Evolutionary conservation across 2,797 vertebrate genomes (phyloP), one percentile per base, ranked within the genome.

Genomic region (Picus viridis): DNA sequence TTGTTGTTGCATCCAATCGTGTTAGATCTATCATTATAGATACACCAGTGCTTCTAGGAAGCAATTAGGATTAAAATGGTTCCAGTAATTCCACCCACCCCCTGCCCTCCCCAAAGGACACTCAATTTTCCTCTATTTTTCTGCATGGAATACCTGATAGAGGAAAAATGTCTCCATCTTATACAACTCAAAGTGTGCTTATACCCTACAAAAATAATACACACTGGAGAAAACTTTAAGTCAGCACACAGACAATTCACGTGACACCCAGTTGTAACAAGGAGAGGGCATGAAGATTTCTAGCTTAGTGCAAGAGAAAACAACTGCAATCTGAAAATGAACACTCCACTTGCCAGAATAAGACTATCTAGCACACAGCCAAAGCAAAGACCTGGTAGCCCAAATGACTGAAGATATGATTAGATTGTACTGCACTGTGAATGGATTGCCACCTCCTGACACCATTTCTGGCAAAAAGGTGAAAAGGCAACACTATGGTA

Each of bases 61-160:
- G 73, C 77, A 96, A 91, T 95, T 94, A 94, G 30, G 77, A 85
- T 90, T 93, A 89, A 75, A 92, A 78, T 65, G 6, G n/a, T 72
- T 95, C 63, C 43, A 73, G 58, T 92, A 89, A 76, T 76, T 87
- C 79, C 43, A 72, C 29, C 43, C 9, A 2, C 9, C 4, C 10
- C 2, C 47, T 70, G 30, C n/a, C 30, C 47, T 70, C 32, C n/a
- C 30, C 64, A 64, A 16, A 0, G 82, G 10, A 7, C 63, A 73
- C 57, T 78, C 32, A 7, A 17, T 81, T 94, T 87, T 53, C 51
- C 87, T 73, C 11, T 80, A 2, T 47, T 80, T 17, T n/a, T 76
- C 34, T 69, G 12, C 3, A 3, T 7, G 7, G 22, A 75, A n/a
- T 39, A 72, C 23, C 36, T 41, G 47, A 53, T 6, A 59, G 19